phyloP scores from a whole-genome alignment of 2,888 invertebrate genomes.

The Osedax frankpressi region DNA sequence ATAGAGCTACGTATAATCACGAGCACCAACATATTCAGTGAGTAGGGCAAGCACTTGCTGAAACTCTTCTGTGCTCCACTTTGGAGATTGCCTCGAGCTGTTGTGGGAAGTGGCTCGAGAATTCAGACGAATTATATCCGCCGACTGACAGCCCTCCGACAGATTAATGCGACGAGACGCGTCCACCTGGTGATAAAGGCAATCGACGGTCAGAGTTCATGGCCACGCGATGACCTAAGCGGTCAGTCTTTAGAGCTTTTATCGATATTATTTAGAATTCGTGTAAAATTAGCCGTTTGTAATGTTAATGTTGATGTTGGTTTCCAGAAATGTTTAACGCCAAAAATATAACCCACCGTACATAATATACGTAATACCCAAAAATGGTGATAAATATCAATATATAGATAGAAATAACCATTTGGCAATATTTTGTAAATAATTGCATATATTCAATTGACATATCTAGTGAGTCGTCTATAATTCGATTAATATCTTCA shows the following conservation, averaged over 20 bases:
- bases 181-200: not conserved
- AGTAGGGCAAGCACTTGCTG: slow-evolving; percentile 38
- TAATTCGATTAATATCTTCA: slow-evolving; percentile 32
- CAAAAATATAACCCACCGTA: too few species aligned
- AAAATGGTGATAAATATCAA: too few species aligned
- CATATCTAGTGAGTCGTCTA: slow-evolving; percentile 28
- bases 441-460: slow-evolving; percentile 23
- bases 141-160: not conserved
- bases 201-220: too few species aligned
- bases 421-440: not conserved
- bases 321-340: too few species aligned
- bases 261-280: too few species aligned
- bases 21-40: slow-evolving; percentile 28
- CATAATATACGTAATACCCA: too few species aligned
- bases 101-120: not conserved
- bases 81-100: not conserved
- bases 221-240: too few species aligned
- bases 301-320: too few species aligned
- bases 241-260: too few species aligned
- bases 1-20: too few species aligned
- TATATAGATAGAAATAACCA: too few species aligned
- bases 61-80: slow-evolving; percentile 44
- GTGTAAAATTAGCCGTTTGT: too few species aligned
- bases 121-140: not conserved
- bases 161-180: not conserved